These are phyloP conservation scores for Glaucidium brasilianum DNA, from an alignment of 2,113 vertebrate species.

Conservation along the genomic window DNA sequence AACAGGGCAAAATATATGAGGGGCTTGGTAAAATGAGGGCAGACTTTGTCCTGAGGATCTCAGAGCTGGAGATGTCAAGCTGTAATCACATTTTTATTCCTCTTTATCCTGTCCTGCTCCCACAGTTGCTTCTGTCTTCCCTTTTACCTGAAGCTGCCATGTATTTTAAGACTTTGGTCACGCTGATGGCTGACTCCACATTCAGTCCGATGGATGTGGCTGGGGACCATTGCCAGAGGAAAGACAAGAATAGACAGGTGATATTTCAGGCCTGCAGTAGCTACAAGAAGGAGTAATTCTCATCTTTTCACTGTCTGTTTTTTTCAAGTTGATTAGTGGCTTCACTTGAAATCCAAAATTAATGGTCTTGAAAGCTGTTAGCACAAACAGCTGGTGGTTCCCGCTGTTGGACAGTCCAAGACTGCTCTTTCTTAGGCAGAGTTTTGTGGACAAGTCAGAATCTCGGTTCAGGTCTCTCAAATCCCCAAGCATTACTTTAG, in stretches of 20 bases:
- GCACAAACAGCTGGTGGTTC: not conserved
- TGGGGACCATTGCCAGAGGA: not conserved
- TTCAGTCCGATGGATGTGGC: not conserved
- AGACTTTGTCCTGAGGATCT: not conserved
- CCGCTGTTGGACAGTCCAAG: not conserved
- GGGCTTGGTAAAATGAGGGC: not conserved
- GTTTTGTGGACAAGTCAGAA: not conserved
- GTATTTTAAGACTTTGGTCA: not conserved
- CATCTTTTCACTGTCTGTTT: not conserved
- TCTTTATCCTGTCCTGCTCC: not conserved
- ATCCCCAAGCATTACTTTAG: not conserved
- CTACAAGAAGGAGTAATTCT: not conserved
- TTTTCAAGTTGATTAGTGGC: not conserved
- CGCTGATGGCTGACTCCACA: rapidly evolving
- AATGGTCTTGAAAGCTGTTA: not conserved
- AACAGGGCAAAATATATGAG: not conserved
- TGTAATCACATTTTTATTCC: not conserved
- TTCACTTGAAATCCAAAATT: not conserved
- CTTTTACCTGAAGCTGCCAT: not conserved
- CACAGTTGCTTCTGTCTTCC: not conserved
- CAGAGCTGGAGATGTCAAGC: not conserved
- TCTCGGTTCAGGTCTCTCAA: not conserved
- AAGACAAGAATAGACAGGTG: not conserved
- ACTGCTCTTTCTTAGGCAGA: not conserved
- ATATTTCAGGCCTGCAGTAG: not conserved